Percentiles rank a stretch among this genome's conserved stretches.
Evolutionary conservation across 2,888 invertebrate genomes (phyloP).

Genomic region (Cynaeus angustus): DNA sequence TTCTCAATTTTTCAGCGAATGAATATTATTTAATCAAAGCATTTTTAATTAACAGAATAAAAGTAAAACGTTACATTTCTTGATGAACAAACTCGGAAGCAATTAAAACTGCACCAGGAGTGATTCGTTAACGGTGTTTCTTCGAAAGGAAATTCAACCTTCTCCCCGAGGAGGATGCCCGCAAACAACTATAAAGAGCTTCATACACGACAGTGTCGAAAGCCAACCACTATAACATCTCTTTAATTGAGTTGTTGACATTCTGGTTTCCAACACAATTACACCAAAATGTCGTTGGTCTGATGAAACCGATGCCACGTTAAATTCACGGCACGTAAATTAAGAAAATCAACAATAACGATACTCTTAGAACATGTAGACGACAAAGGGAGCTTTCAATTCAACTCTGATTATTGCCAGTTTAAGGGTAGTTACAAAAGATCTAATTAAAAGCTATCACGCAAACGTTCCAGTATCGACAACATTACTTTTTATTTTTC

Average conservation of each 20-base stretch:
- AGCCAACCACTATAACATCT: slow-evolving; percentile 61
- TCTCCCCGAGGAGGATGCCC: slow-evolving; percentile 31
- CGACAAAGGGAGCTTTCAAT: slow-evolving; percentile 9
- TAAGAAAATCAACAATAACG: slow-evolving; percentile 42
- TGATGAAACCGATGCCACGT: slow-evolving; percentile 35
- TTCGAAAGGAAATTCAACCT: slow-evolving; percentile 25
- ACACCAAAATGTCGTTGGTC: slow-evolving; percentile 39
- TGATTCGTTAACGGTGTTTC: slow-evolving; percentile 40
- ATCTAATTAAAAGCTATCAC: slow-evolving; percentile 27
- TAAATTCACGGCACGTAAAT: slow-evolving; percentile 44
- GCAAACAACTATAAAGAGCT: slow-evolving; percentile 27
- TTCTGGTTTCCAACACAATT: slow-evolving; percentile 53
- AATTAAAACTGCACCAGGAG: slow-evolving; percentile 39
- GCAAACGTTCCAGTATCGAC: slow-evolving; percentile 12
- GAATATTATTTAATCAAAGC: slow-evolving; percentile 13
- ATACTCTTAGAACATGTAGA: slow-evolving; percentile 3
- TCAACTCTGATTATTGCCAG: slow-evolving; percentile 11
- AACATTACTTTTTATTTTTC: not conserved
- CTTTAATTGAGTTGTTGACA: slow-evolving; percentile 67
- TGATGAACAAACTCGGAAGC: slow-evolving; percentile 28
- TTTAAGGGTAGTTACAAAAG: slow-evolving; percentile 10
- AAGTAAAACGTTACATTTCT: slow-evolving; percentile 20
- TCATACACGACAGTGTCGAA: slow-evolving; percentile 42
- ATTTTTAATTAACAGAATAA: slow-evolving; percentile 27
- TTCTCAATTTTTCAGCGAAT: not conserved